These are phyloP conservation scores for Lepidocyrtoides sp. DNA, from an alignment of 2,888 invertebrate genomes.

Conservation along the genomic window DNA sequence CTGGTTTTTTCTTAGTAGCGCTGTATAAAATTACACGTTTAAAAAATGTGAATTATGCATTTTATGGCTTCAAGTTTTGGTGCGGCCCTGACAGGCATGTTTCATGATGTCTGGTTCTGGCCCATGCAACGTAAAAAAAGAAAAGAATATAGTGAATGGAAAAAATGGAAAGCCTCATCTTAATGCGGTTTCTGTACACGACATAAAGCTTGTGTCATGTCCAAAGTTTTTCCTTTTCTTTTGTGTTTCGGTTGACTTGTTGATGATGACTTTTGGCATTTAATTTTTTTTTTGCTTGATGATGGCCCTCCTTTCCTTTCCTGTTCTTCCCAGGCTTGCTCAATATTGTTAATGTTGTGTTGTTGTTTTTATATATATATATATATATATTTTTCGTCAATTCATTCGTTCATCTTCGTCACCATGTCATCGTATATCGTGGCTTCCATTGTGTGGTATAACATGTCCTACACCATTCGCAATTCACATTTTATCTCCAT, in stretches of 20 bases:
- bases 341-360: conserved; percentile 19
- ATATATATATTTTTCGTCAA: no score
- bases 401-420: no score
- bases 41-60: conserved; percentile 27
- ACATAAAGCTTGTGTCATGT: not conserved
- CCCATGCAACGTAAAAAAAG: not conserved
- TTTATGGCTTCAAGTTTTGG: conserved; percentile 10
- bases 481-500: no score
- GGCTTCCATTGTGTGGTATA: no score
- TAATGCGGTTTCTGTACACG: not conserved
- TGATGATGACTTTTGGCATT: conserved; percentile 9
- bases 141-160: conserved; percentile 28
- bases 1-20: not conserved
- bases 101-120: no score
- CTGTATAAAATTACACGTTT: no score
- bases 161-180: not conserved
- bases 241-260: not conserved
- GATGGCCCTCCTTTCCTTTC: not conserved
- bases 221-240: not conserved
- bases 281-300: not conserved
- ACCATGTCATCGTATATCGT: no score
- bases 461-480: no score
- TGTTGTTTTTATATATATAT: no score
- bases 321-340: not conserved
- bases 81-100: no score